Evolutionary conservation across 2,113 vertebrate genomes (phyloP).

Genomic region (Telmatochromis sp.): DNA sequence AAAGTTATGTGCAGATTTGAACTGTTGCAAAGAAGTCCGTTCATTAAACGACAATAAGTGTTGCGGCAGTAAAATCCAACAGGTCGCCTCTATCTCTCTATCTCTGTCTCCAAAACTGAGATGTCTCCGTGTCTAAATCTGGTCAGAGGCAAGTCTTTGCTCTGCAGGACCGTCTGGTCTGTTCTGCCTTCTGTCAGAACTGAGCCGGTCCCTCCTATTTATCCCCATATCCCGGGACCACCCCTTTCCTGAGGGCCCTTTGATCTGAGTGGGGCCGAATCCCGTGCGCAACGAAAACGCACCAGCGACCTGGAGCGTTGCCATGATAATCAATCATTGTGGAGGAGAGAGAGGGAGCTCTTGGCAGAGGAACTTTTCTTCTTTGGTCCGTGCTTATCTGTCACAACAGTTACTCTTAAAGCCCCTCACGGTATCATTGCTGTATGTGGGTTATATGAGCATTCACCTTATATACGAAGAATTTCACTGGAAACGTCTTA

Average conservation of each 20-base stretch:
- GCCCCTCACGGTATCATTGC: not conserved
- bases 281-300: slow-evolving; percentile 70
- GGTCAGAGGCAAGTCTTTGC: slow-evolving; percentile 17
- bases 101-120: slow-evolving; percentile 6
- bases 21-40: slow-evolving; percentile 15
- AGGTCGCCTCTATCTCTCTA: slow-evolving; percentile 8
- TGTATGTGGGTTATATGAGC: not conserved
- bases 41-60: not conserved
- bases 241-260: slow-evolving; percentile 68
- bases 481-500: not conserved
- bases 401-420: not conserved
- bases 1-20: slow-evolving; percentile 42
- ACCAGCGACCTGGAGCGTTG: slow-evolving; percentile 58
- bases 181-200: slow-evolving; percentile 45
- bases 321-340: slow-evolving; percentile 72
- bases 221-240: slow-evolving; percentile 51
- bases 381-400: not conserved
- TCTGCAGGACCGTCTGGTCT: slow-evolving; percentile 30
- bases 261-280: slow-evolving; percentile 65
- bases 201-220: slow-evolving; percentile 60
- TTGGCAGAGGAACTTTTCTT: slow-evolving; percentile 8
- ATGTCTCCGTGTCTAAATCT: slow-evolving; percentile 26
- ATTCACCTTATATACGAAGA: not conserved
- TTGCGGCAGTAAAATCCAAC: slow-evolving; percentile 52
- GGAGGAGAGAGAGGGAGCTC: slow-evolving; percentile 21